phyloP scores from a whole-genome alignment of 2,113 vertebrate genomes.

The Misgurnus mizolepis region DNA sequence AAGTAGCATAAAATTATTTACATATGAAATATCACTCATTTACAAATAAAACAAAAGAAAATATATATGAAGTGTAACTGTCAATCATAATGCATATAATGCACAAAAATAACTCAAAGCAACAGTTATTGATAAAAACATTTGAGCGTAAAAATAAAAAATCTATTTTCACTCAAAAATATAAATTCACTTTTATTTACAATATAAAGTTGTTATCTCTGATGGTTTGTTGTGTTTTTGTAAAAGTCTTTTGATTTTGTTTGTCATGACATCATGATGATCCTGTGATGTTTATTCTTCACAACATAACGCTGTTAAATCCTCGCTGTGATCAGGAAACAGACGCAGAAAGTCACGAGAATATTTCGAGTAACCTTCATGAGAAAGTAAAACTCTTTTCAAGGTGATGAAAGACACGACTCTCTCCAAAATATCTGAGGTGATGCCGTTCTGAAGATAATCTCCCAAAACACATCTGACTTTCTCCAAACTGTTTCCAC shows the following conservation, averaged over 20 bases:
- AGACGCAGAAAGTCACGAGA: constrained; percentile 73
- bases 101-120: neutral
- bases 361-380: constrained; percentile 73
- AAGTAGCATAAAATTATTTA: neutral
- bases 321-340: constrained; percentile 58
- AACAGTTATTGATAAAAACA: neutral
- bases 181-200: neutral
- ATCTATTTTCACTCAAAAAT: constrained; percentile 14
- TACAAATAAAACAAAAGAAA: neutral
- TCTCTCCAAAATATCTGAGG: constrained; percentile 74
- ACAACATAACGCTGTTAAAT: constrained; percentile 13
- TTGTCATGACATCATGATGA: neutral
- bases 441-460: constrained; percentile 67
- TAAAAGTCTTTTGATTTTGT: neutral
- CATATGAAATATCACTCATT: neutral
- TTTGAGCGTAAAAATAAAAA: neutral
- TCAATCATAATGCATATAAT: constrained; percentile 23
- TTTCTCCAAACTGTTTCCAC: constrained; percentile 69
- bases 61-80: constrained; percentile 12
- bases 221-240: no score
- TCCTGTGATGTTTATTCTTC: constrained; percentile 17
- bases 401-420: constrained; percentile 73
- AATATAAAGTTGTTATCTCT: neutral
- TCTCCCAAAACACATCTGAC: constrained; percentile 69
- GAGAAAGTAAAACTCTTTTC: constrained; percentile 67